Evolutionary conservation across 2,113 vertebrate genomes (phyloP).

Genomic region (Brachyhypopomus occidentalis): DNA sequence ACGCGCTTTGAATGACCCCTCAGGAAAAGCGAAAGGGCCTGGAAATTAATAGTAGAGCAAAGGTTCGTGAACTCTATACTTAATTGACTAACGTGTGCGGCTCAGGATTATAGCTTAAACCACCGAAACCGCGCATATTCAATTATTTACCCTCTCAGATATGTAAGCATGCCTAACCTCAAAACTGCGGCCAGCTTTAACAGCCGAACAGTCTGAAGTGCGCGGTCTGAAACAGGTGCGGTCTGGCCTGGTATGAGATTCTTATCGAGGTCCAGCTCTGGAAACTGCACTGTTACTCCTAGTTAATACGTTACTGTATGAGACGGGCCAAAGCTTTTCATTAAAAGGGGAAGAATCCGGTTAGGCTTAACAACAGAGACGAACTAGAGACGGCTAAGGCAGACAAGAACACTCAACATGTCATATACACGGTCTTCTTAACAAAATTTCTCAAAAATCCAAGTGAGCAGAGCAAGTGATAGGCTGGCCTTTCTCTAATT

Average conservation of each 20-base stretch:
- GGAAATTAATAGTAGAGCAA: conserved; percentile 45
- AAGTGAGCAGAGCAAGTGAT: no score
- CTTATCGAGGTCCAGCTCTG: conserved; percentile 53
- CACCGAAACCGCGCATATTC: conserved; percentile 10
- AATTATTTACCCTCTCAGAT: conserved; percentile 26
- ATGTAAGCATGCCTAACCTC: background rate
- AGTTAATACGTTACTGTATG: conserved; percentile 59
- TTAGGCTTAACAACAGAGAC: conserved; percentile 12
- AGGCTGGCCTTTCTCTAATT: no score
- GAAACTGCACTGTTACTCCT: conserved; percentile 43
- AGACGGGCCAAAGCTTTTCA: conserved; percentile 49
- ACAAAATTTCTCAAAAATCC: no score
- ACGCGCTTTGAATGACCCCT: conserved; percentile 40
- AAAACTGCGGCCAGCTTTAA: conserved; percentile 2
- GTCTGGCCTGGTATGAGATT: conserved; percentile 40
- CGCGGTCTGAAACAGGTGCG: conserved; percentile 54
- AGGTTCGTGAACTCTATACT: conserved; percentile 40
- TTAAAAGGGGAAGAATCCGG: conserved; percentile 39
- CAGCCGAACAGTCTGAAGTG: conserved; percentile 9
- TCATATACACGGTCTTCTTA: no score
- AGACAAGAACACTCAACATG: background rate
- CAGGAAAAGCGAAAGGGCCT: conserved; percentile 44
- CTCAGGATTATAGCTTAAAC: conserved; percentile 29
- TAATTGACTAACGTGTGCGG: conserved; percentile 14
- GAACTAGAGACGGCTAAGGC: background rate